Percentiles rank a stretch among this genome's conserved stretches.
phyloP scores from a whole-genome alignment of 2,797 vertebrate species.

The Amphiprion clarkii region DNA sequence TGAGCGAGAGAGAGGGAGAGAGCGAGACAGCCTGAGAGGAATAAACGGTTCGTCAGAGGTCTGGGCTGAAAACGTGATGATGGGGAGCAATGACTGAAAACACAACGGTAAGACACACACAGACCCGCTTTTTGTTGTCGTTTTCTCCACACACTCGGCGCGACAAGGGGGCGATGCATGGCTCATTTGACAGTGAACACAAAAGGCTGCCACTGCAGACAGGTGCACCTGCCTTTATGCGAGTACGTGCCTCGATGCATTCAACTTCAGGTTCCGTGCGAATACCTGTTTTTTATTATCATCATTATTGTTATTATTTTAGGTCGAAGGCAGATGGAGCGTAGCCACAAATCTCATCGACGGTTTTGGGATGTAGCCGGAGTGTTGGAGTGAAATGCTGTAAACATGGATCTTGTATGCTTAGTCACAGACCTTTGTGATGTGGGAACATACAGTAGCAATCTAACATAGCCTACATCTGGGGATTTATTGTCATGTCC shows the following conservation, averaged over 20 bases:
- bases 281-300: conserved; percentile 49
- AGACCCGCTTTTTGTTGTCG: conserved; percentile 12
- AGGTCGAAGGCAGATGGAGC: conserved; percentile 50
- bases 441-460: conserved; percentile 47
- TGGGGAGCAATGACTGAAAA: conserved; percentile 79
- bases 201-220: conserved; percentile 79
- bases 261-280: conserved; percentile 64
- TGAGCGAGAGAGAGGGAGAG: conserved; percentile 71
- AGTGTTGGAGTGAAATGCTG: conserved; percentile 47
- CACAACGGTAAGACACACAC: conserved; percentile 77
- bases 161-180: conserved; percentile 46
- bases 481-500: conserved; percentile 25
- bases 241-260: conserved; percentile 75
- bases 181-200: conserved; percentile 67
- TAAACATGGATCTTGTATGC: conserved; percentile 71
- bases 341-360: conserved; percentile 62
- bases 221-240: conserved; percentile 81
- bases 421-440: conserved; percentile 77
- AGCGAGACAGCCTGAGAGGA: conserved; percentile 75
- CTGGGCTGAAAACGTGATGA: conserved; percentile 70
- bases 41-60: conserved; percentile 77
- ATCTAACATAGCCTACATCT: conserved; percentile 15
- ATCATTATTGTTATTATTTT: conserved; percentile 37
- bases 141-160: neutral
- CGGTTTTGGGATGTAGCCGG: conserved; percentile 15